Evolutionary conservation across 2,113 vertebrate species (phyloP).

Genomic region (Cyphomyrus discorhynchus): DNA sequence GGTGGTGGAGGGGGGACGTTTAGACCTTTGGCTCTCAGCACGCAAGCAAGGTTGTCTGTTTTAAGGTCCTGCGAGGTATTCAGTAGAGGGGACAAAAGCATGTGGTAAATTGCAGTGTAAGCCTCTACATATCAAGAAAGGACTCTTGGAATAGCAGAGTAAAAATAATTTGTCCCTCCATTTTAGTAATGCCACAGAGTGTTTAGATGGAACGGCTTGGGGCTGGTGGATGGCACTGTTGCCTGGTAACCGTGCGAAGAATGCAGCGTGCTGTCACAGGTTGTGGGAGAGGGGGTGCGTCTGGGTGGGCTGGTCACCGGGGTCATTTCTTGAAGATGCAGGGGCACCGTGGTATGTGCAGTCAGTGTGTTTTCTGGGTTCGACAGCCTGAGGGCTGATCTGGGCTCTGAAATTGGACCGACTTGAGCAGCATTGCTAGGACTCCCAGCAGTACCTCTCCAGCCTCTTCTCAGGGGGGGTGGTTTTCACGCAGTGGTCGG

Average conservation of each 20-base stretch:
- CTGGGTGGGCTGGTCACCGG: not conserved
- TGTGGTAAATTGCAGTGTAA: not conserved
- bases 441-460: not conserved
- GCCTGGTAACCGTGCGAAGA: constrained; percentile 52
- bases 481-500: not conserved
- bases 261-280: constrained; percentile 7
- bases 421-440: not conserved
- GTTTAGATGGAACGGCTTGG: constrained; percentile 48
- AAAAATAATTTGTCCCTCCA: constrained; percentile 29
- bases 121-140: not conserved
- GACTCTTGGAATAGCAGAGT: not conserved
- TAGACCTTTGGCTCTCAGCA: not conserved
- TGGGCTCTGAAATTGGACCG: not conserved
- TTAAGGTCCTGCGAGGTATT: not conserved
- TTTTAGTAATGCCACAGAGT: constrained; percentile 51
- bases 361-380: not conserved
- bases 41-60: not conserved
- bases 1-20: not conserved
- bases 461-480: not conserved
- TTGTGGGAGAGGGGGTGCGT: constrained; percentile 20
- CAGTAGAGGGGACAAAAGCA: not conserved
- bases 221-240: constrained; percentile 56
- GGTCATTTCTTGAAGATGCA: not conserved
- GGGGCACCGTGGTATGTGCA: not conserved
- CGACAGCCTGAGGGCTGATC: not conserved